Percentiles rank a stretch among this genome's conserved stretches.
Evolutionary conservation across 1,140 invertebrate genomes (phyloP).

Genomic region (Atopsyche davidsoni): DNA sequence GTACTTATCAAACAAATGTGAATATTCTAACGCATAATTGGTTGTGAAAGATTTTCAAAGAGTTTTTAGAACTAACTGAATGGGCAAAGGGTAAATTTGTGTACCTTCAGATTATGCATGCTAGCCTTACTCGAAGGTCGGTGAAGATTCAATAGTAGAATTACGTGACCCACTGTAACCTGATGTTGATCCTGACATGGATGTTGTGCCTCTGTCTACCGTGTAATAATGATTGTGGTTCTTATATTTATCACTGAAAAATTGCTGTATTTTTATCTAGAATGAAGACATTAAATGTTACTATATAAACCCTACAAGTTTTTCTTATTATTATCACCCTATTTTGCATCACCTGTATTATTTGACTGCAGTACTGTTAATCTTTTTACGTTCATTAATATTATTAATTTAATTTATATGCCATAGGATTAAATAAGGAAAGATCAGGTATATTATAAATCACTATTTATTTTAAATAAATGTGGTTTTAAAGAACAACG

Average conservation of each 20-base stretch:
- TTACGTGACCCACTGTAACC: slow-evolving; percentile 18
- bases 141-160: slow-evolving; percentile 7
- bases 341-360: neutral
- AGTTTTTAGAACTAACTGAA: slow-evolving; percentile 27
- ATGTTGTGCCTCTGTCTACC: slow-evolving; percentile 29
- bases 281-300: slow-evolving; percentile 29
- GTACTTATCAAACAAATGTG: too few relatives aligned
- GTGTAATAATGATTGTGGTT: slow-evolving; percentile 25
- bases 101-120: slow-evolving; percentile 28
- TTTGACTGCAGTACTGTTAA: too few relatives aligned
- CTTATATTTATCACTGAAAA: slow-evolving; percentile 18
- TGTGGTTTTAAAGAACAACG: too few relatives aligned
- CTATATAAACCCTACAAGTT: slow-evolving; percentile 18
- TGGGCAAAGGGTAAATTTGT: slow-evolving; percentile 27
- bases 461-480: too few relatives aligned
- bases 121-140: slow-evolving; percentile 27
- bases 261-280: slow-evolving; percentile 29
- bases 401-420: too few relatives aligned
- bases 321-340: neutral
- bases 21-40: slow-evolving; percentile 26
- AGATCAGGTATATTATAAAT: too few relatives aligned
- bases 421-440: too few relatives aligned
- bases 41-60: slow-evolving; percentile 27
- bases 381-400: too few relatives aligned
- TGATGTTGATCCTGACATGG: slow-evolving; percentile 28